Evolutionary conservation across 2,888 invertebrate species (phyloP), one percentile per base, ranked within the genome.

Genomic region (Lymantria monacha): DNA sequence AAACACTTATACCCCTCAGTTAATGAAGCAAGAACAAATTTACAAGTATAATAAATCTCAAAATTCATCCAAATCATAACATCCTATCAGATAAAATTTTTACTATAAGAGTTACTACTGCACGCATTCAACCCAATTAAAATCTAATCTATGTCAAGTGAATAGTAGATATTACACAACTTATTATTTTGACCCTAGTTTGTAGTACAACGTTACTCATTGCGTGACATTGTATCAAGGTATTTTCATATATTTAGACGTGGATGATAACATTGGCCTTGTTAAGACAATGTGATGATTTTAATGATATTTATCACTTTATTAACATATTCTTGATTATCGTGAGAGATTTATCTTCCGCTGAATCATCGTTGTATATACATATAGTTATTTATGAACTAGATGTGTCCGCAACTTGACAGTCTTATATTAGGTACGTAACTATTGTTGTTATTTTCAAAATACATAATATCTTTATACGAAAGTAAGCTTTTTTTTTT

Each of bases 281-380:
- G 69, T 63, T 59, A 52, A 65, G 60, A 76, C 74, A 72, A 75
- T 70, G 66, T 51, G 60, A 58, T 54, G 55, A 60, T 59, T 60
- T 58, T 63, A 33, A 33, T 33, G 33, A 33, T 33, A 33, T 7
- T 33, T 33, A 33, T 33, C 33, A 33, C 33, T 33, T 10, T 5
- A 33, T 33, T 33, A 33, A 33, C 36, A 33, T 13, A n/a, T 33
- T 33, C 33, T 30, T 31, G 9, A 9, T 5, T 43, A 7, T 14
- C 15, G 33, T 12, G 40, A 13, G 13, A 12, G 12, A 13, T 40
- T 40, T 9, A 12, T 5, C 1, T 42, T 13, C 12, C 30, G 10
- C 5, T 22, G 22, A 22, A 22, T 22, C 5, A 22, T 22, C 22
- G 22, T 22, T 22, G 5, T 2, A 22, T 22, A n/a, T n/a, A n/a